Percentiles rank a stretch among this genome's conserved stretches.
phyloP scores from a whole-genome alignment of 2,113 vertebrate species.

The Coptodon bakossiorum region DNA sequence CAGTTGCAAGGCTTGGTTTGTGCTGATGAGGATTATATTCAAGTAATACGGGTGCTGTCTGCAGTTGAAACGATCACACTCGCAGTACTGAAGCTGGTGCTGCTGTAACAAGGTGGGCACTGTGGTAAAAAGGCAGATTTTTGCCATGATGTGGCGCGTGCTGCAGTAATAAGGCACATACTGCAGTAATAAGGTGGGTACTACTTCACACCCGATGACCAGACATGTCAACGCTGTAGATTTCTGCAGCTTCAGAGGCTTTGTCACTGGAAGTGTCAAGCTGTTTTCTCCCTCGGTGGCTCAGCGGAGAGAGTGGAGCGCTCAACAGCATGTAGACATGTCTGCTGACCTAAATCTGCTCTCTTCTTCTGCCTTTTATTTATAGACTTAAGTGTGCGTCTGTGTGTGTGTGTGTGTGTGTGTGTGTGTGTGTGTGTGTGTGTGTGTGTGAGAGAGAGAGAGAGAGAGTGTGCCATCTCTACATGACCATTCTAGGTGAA shows the following conservation, averaged over 20 bases:
- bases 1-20: background rate
- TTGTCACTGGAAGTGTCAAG: background rate
- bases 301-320: conserved; percentile 3
- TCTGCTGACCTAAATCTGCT: conserved; percentile 67
- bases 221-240: background rate
- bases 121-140: background rate
- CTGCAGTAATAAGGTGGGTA: conserved; percentile 28
- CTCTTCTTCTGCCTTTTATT: conserved; percentile 57
- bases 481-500: conserved; percentile 50
- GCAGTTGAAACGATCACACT: conserved; percentile 35
- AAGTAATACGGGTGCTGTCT: conserved; percentile 27
- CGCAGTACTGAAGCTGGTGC: background rate
- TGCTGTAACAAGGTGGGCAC: conserved; percentile 6
- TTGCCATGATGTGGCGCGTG: background rate
- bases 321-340: conserved; percentile 46
- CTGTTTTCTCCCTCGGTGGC: conserved; percentile 8
- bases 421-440: background rate
- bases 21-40: conserved; percentile 23
- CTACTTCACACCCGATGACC: background rate
- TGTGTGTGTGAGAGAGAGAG: background rate
- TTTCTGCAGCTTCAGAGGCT: conserved; percentile 1
- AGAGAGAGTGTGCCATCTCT: background rate
- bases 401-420: background rate
- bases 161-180: conserved; percentile 31
- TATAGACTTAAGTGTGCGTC: conserved; percentile 33